Percentiles rank a stretch among this genome's conserved stretches.
phyloP scores from a whole-genome alignment of 2,113 vertebrate genomes.

The Hemibagrus wyckioides region DNA sequence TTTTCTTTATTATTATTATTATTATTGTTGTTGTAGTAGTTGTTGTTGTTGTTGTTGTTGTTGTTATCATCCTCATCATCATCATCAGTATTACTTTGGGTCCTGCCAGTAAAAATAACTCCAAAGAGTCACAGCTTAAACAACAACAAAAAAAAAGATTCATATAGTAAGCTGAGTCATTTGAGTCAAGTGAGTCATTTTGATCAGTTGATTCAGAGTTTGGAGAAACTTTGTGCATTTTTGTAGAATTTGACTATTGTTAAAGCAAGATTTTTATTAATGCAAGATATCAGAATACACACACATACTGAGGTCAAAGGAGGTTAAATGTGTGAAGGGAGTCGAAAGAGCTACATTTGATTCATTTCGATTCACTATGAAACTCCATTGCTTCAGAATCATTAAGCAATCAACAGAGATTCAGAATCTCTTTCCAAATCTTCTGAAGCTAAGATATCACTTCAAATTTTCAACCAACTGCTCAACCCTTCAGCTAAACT shows the following conservation, averaged over 20 bases:
- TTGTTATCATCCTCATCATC: too few species aligned
- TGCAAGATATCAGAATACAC: not conserved
- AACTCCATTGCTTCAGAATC: not conserved
- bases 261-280: not conserved
- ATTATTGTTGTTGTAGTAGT: too few species aligned
- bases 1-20: too few species aligned
- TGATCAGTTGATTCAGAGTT: not conserved
- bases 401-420: not conserved
- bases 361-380: not conserved
- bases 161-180: not conserved
- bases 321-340: not conserved
- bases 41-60: too few species aligned
- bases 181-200: not conserved
- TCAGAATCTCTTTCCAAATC: not conserved
- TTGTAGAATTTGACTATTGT: not conserved
- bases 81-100: not conserved
- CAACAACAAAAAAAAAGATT: not conserved
- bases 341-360: not conserved
- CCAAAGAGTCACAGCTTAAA: not conserved
- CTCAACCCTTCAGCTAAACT: not conserved
- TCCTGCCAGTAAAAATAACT: not conserved
- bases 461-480: not conserved
- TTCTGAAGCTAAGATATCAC: not conserved
- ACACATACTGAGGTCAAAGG: not conserved
- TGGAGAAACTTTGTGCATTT: not conserved